Percentiles rank a stretch among this genome's conserved stretches.
Conservation (phyloP, 1,140 invertebrate species). For the Caerostris darwini region DNA sequence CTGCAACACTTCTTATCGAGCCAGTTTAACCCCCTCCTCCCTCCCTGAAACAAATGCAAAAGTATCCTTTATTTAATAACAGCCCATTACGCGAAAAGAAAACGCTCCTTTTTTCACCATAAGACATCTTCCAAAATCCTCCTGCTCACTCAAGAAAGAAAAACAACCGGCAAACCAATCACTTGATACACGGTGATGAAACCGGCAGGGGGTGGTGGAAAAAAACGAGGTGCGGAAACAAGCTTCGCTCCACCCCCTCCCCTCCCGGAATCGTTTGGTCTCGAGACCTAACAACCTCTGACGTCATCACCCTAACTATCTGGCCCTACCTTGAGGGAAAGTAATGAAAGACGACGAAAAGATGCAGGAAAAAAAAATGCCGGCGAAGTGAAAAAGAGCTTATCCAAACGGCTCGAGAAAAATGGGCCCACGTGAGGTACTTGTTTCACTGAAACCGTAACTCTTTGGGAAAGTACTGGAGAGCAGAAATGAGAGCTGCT, state of each 20-base stretch:
- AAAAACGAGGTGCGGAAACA: background rate
- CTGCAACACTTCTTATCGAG: too few relatives aligned
- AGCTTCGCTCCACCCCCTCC: background rate
- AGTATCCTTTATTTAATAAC: background rate
- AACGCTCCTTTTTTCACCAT: background rate
- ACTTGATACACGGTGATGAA: constrained; percentile 66
- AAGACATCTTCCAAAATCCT: background rate
- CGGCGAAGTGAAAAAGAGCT: background rate
- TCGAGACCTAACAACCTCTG: constrained; percentile 67
- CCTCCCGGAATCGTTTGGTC: background rate
- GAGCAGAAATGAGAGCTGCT: background rate
- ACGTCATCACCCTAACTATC: constrained; percentile 68
- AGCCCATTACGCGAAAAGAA: background rate
- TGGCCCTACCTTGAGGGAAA: constrained; percentile 30
- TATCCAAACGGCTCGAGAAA: constrained; percentile 34
- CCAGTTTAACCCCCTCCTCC: background rate
- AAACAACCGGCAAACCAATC: constrained; percentile 54
- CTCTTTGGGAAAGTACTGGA: background rate
- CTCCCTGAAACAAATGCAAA: too few relatives aligned
- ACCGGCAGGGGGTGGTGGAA: background rate
- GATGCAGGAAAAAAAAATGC: background rate
- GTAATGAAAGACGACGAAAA: constrained; percentile 56
- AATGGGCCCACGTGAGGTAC: background rate
- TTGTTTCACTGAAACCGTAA: constrained; percentile 57
- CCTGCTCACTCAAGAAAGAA: background rate